phyloP scores from a whole-genome alignment of 2,113 vertebrate species.

The Indicator indicator region DNA sequence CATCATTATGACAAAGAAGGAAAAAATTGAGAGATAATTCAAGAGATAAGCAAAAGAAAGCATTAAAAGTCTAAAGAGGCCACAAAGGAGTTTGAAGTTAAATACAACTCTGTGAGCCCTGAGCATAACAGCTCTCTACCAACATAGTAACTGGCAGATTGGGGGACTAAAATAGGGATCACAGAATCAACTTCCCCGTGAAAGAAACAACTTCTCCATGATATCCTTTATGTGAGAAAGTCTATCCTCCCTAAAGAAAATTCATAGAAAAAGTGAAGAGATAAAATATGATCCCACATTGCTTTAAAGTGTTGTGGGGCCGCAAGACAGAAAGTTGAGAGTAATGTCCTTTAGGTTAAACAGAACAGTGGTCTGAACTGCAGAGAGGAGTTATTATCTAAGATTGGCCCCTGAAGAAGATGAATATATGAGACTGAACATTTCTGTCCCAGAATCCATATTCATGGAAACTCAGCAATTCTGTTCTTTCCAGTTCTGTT shows the following conservation, averaged over 20 bases:
- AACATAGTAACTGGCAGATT: background rate
- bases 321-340: background rate
- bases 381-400: background rate
- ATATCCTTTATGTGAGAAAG: background rate
- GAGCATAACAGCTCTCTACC: background rate
- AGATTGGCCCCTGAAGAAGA: background rate
- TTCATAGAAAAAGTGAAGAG: background rate
- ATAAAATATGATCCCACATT: background rate
- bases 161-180: background rate
- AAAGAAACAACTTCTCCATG: background rate
- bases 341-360: background rate
- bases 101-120: background rate
- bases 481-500: too few relatives aligned
- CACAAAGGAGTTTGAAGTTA: too few relatives aligned
- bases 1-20: too few relatives aligned
- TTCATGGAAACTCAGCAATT: background rate
- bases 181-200: background rate
- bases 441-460: background rate
- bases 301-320: background rate
- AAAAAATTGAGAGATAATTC: too few relatives aligned
- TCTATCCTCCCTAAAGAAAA: background rate
- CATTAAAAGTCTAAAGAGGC: too few relatives aligned
- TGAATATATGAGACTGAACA: background rate
- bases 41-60: too few relatives aligned
- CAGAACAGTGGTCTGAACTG: background rate